A percentile compares a stretch with the other conserved stretches of the same genome.
phyloP scores from a whole-genome alignment of 2,797 vertebrate species.

The Xiphophorus birchmanni region DNA sequence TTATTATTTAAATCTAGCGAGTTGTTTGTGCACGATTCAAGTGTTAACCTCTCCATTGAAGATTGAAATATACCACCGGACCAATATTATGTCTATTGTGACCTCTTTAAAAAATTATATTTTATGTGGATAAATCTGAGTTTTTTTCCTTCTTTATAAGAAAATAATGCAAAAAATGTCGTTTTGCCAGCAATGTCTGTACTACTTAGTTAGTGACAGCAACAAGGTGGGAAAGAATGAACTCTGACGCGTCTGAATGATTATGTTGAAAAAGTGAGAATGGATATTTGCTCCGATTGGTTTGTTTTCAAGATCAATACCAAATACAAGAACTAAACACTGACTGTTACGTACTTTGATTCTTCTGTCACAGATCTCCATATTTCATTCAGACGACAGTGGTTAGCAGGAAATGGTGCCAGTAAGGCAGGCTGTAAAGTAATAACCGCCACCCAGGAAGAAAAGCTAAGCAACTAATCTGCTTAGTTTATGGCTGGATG shows the following conservation, averaged over 20 bases:
- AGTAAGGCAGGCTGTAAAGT: constrained; percentile 17
- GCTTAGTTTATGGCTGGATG: constrained; percentile 39
- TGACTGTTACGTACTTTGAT: not conserved
- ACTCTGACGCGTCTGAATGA: not conserved
- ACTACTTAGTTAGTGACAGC: too few relatives aligned
- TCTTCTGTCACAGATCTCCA: not conserved
- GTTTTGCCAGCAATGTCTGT: too few relatives aligned
- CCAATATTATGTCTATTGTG: too few relatives aligned
- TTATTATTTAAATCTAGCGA: too few relatives aligned
- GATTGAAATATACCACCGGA: too few relatives aligned
- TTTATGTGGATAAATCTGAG: too few relatives aligned
- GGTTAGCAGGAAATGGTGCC: not conserved
- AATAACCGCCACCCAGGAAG: constrained; percentile 15
- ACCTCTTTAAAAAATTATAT: too few relatives aligned
- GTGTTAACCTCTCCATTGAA: too few relatives aligned
- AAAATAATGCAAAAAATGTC: too few relatives aligned
- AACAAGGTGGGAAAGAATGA: not conserved
- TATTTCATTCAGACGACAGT: not conserved
- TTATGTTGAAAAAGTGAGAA: not conserved
- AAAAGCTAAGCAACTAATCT: constrained; percentile 20
- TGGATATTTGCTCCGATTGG: not conserved
- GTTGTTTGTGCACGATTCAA: too few relatives aligned
- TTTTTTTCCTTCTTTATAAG: too few relatives aligned
- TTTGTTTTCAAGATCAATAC: not conserved
- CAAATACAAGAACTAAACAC: not conserved